Evolutionary conservation across 2,113 vertebrate species (phyloP).

Genomic region (Oreochromis aureus): DNA sequence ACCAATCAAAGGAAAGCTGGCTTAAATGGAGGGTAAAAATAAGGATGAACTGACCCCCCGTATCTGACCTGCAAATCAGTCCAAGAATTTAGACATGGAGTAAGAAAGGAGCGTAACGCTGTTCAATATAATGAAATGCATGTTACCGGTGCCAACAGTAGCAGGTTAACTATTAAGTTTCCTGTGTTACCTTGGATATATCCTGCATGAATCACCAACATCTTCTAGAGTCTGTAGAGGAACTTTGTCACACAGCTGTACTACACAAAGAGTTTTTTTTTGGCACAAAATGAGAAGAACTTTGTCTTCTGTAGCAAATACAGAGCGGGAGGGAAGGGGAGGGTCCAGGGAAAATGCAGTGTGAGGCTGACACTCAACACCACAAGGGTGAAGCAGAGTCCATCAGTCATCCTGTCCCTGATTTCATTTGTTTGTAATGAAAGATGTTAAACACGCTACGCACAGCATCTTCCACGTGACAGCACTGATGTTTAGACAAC

Average conservation of each 20-base stretch:
- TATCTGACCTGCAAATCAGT: neutral
- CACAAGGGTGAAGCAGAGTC: neutral
- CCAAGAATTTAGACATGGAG: neutral
- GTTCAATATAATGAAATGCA: neutral
- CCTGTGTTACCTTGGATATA: neutral
- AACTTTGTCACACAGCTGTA: neutral
- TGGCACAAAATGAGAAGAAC: neutral
- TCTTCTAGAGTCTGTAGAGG: neutral
- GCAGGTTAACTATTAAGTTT: neutral
- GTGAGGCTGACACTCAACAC: neutral
- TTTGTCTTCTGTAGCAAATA: neutral
- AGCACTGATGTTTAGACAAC: neutral
- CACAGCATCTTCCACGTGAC: conserved; percentile 3
- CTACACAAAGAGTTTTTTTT: neutral
- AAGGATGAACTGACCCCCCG: neutral
- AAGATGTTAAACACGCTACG: neutral
- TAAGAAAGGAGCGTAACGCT: neutral
- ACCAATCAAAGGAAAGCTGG: neutral
- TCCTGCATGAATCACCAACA: neutral
- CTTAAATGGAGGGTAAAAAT: neutral
- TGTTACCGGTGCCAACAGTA: neutral
- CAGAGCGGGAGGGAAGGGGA: neutral
- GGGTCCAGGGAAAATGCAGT: neutral
- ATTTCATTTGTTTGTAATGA: neutral
- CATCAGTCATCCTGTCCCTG: neutral